Conservation (phyloP, 2,888 invertebrate species). For the Bombylius discolor region DNA sequence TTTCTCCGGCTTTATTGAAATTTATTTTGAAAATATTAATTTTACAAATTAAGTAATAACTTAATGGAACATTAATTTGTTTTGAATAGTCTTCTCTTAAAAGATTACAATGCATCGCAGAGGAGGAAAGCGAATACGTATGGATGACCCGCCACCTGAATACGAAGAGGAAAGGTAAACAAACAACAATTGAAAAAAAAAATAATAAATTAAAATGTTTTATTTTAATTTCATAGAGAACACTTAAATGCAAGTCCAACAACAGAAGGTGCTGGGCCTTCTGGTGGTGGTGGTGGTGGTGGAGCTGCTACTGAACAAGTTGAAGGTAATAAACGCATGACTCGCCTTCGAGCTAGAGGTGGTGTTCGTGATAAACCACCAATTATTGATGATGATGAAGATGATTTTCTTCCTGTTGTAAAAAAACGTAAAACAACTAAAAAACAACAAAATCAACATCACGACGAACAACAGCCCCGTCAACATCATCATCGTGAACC, state of each 20-base stretch:
- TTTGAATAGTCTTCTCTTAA: too few relatives aligned
- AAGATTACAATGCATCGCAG: conserved; percentile 54
- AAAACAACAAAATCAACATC: conserved; percentile 24
- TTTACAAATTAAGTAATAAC: too few relatives aligned
- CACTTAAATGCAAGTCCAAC: conserved; percentile 30
- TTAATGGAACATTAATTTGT: too few relatives aligned
- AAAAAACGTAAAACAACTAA: conserved; percentile 26
- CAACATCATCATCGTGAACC: conserved; percentile 4
- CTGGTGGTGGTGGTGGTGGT: conserved; percentile 9
- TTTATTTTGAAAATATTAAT: too few relatives aligned
- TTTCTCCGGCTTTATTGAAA: too few relatives aligned
- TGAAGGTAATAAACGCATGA: conserved; percentile 39
- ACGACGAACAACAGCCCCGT: conserved; percentile 23
- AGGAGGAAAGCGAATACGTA: conserved; percentile 81
- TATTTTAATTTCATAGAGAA: conserved; percentile 21
- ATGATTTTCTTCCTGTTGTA: conserved; percentile 31
- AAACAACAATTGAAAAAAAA: too few relatives aligned
- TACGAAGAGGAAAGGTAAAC: conserved; percentile 51
- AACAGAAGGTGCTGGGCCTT: conserved; percentile 38
- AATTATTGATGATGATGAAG: conserved; percentile 37
- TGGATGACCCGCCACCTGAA: conserved; percentile 84
- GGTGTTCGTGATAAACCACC: conserved; percentile 37
- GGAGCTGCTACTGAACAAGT: background rate
- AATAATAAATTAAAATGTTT: background rate
- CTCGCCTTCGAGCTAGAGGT: conserved; percentile 47